Base-by-base conservation (phyloP, 2,113 vertebrate species). In the Nibea coibor region DNA sequence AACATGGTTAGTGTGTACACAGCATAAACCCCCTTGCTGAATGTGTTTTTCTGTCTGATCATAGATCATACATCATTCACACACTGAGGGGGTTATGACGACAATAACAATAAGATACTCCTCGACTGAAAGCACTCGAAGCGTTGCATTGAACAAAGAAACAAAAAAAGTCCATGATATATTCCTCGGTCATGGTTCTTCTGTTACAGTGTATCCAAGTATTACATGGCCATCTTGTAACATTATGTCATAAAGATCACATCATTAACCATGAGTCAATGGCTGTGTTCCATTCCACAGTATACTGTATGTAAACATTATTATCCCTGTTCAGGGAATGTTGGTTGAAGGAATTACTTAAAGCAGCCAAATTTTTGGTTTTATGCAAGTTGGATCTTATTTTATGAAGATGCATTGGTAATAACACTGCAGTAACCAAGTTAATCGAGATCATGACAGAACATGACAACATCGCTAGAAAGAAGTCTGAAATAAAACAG, bases 1-100 rank as follows among this genome's bases (percentile, higher is more conserved):
- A 43, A 57, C 24, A 57, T 28, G 56, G 35, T 8, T 57, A 50
- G n/a, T 42, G n/a, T 42, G 48, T 45, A 45, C 51, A 47, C 42
- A 19, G 69, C 24, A 45, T 39, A 8, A 66, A n/a, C 12, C 66
- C 16, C 35, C 31, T 71, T 43, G 45, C 68, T 6, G 45, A n/a
- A 80, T 71, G 56, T 71, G 24, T 50, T 72, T 39, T 7, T 39
- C 35, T 8, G 67, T 76, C 75, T 56, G 19, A 28, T 83, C n/a
- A 24, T n/a, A 56, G 26, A 61, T 59, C 17, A 67, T 31, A 56
- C 42, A 61, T 31, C 14, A n/a, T 59, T 57, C 66, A 53, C 20
- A 31, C 45, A 31, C 47, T n/a, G 45, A 3, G 11, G 19, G 22
- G 31, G 15, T 54, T 54, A 15, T 54, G 28, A 15, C 19, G 35